Conservation (phyloP, 2,797 vertebrate species). For the Spinus olivaceus region DNA sequence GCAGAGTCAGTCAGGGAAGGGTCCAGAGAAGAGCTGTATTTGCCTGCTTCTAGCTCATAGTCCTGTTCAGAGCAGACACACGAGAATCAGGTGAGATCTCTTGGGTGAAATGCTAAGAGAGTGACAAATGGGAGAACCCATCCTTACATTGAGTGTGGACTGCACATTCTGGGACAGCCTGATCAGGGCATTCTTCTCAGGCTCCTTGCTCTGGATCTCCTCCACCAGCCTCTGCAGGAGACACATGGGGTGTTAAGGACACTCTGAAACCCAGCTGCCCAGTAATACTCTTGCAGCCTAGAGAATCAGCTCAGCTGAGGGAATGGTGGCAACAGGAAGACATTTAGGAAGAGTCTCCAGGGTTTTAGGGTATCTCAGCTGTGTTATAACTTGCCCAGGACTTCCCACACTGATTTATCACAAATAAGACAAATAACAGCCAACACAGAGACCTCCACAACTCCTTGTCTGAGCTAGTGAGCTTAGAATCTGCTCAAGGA, state of each 20-base stretch:
- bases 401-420: not conserved
- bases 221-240: conserved; percentile 82
- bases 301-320: not conserved
- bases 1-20: conserved; percentile 55
- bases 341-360: not conserved
- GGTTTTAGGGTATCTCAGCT: not conserved
- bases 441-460: not conserved
- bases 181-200: conserved; percentile 77
- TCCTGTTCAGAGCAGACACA: conserved; percentile 76
- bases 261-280: not conserved
- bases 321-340: not conserved
- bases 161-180: conserved; percentile 86
- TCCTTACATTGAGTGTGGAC: conserved; percentile 81
- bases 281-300: not conserved
- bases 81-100: not conserved
- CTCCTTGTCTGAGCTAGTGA: not conserved
- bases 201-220: conserved; percentile 86
- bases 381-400: not conserved
- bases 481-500: not conserved
- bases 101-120: not conserved
- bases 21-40: conserved; percentile 85
- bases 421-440: not conserved
- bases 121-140: not conserved
- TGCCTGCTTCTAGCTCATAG: conserved; percentile 84
- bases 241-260: not conserved